phyloP scores from a whole-genome alignment of 1,140 invertebrate species.

The Portunus trituberculatus region DNA sequence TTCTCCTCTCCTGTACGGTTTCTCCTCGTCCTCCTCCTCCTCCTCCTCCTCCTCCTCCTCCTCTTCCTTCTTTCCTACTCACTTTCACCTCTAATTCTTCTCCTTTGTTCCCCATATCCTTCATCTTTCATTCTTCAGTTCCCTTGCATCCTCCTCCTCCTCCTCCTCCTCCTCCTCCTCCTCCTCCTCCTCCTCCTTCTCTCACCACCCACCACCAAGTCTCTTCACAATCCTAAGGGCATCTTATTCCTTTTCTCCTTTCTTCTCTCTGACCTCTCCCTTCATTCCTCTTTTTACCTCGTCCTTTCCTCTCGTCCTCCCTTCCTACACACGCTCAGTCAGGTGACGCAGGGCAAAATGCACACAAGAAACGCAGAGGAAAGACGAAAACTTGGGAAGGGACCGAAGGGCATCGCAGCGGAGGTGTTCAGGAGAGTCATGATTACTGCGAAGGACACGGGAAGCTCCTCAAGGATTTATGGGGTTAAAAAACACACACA shows the following conservation, averaged over 20 bases:
- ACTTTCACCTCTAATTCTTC: no score
- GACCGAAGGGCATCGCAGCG: not conserved
- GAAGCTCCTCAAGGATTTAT: not conserved
- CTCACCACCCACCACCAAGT: not conserved
- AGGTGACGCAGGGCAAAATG: not conserved
- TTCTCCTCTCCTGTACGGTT: not conserved
- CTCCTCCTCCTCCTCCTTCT: not conserved
- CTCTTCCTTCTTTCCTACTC: not conserved
- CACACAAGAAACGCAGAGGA: not conserved
- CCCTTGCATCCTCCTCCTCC: not conserved
- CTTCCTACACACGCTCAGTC: not conserved
- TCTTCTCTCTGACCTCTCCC: no score
- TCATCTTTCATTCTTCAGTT: no score
- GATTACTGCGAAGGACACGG: not conserved
- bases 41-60: not conserved
- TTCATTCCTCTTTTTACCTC: no score
- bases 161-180: not conserved
- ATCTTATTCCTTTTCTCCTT: not conserved
- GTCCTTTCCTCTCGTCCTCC: not conserved
- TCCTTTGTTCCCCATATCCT: no score
- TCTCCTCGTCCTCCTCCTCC: not conserved
- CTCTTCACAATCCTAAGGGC: not conserved
- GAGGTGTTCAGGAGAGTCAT: not conserved
- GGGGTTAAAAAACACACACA: not conserved
- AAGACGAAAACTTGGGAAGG: not conserved